Conservation (phyloP, 2,113 vertebrate genomes). For the Panthera tigris region DNA sequence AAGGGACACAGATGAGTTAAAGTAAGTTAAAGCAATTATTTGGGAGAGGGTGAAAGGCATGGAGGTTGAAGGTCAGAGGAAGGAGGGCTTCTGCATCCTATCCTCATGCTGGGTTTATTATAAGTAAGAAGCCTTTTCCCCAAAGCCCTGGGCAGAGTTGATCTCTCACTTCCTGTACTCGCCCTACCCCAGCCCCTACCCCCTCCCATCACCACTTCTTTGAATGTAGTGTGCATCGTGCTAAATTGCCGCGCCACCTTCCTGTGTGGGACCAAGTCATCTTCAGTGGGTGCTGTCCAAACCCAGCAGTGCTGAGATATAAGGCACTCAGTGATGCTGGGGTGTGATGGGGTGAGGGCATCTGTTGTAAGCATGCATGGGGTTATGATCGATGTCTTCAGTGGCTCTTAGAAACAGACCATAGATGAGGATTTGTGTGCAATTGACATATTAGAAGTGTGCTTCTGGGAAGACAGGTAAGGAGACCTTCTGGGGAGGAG, state of each 20-base stretch:
- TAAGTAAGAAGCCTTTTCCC: background rate
- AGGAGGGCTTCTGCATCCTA: background rate
- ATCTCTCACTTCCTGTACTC: background rate
- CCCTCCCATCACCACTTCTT: too few relatives aligned
- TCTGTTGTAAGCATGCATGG: background rate
- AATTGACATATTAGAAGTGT: background rate
- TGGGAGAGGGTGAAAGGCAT: background rate
- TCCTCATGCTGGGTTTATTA: background rate
- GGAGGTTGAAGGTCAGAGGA: background rate
- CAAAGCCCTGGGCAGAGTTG: background rate
- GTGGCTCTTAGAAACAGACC: background rate
- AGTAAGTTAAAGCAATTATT: background rate
- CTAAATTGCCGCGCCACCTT: background rate
- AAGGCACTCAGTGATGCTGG: background rate
- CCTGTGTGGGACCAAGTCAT: too few relatives aligned
- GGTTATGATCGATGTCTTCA: background rate
- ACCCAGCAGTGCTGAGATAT: background rate
- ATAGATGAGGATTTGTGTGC: background rate
- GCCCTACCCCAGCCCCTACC: fast-evolving
- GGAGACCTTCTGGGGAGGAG: background rate
- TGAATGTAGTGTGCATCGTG: fast-evolving
- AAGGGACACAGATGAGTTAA: background rate
- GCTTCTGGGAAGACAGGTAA: background rate
- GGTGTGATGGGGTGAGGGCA: background rate
- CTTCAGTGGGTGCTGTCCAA: background rate